These are phyloP conservation scores for Atherix ibis DNA, from an alignment of 2,888 invertebrate species.

Conservation along the genomic window DNA sequence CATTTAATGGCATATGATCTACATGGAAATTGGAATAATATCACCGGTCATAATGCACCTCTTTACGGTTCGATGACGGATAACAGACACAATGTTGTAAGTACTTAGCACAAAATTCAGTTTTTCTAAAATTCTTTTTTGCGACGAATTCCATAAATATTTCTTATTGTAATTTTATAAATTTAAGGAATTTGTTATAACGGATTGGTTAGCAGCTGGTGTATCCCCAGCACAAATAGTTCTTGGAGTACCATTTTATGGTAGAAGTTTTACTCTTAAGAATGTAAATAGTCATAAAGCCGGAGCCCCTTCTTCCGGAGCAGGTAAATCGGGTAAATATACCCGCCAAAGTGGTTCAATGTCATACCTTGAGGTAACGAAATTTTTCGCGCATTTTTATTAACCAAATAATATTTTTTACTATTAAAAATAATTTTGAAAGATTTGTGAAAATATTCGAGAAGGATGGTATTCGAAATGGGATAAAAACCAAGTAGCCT, in stretches of 20 bases:
- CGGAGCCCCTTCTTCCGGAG: conserved; percentile 32
- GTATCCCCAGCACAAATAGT: conserved; percentile 26
- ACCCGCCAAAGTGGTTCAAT: conserved; percentile 35
- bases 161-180: not conserved
- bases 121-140: not conserved
- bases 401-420: too few species aligned
- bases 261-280: conserved; percentile 29
- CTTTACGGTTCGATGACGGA: conserved; percentile 23
- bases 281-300: conserved; percentile 24
- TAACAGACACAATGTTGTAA: conserved; percentile 29
- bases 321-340: conserved; percentile 34
- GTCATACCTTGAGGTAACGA: conserved; percentile 40
- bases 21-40: conserved; percentile 36
- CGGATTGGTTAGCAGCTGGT: conserved; percentile 27
- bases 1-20: conserved; percentile 43
- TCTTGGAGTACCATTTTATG: conserved; percentile 31
- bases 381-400: too few species aligned
- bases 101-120: not conserved
- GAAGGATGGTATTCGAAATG: conserved; percentile 22
- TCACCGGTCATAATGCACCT: conserved; percentile 37
- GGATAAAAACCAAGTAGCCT: conserved; percentile 22
- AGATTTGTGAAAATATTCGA: conserved; percentile 33
- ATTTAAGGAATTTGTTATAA: conserved; percentile 26
- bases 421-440: conserved; percentile 5
- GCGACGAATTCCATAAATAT: not conserved